Conservation (phyloP, 2,113 vertebrate species). For the Pachyramphus minor region DNA sequence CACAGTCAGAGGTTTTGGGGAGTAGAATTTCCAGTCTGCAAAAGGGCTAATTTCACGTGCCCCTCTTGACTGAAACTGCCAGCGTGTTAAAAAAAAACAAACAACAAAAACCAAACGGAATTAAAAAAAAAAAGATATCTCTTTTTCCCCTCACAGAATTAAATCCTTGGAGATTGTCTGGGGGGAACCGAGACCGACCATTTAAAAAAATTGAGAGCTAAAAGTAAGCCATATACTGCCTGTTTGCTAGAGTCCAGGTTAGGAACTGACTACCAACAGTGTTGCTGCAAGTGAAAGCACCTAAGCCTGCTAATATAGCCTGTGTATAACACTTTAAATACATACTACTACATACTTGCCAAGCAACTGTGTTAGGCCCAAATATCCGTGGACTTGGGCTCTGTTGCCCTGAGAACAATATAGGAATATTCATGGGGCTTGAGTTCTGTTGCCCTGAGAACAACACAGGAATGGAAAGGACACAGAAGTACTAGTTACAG, state of each 20-base stretch:
- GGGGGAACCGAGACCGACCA: background rate
- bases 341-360: background rate
- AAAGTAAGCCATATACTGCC: background rate
- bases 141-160: background rate
- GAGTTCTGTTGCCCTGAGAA: background rate
- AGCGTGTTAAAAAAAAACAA: background rate
- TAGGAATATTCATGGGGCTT: background rate
- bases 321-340: background rate
- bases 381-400: background rate
- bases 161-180: background rate
- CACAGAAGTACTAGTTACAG: background rate
- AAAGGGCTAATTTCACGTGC: background rate
- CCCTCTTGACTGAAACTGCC: background rate
- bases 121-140: no score
- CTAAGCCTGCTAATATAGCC: background rate
- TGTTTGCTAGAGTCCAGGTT: background rate
- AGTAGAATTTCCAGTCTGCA: background rate
- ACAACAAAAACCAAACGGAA: no score
- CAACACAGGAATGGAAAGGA: background rate
- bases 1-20: background rate
- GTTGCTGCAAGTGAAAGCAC: background rate
- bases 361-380: background rate
- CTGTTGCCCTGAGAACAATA: background rate
- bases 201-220: background rate
- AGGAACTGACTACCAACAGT: background rate